A percentile compares a stretch with the other conserved stretches of the same genome.
These are phyloP conservation scores for Gephyroberyx darwinii DNA, from an alignment of 2,797 vertebrate genomes.

Conservation along the genomic window DNA sequence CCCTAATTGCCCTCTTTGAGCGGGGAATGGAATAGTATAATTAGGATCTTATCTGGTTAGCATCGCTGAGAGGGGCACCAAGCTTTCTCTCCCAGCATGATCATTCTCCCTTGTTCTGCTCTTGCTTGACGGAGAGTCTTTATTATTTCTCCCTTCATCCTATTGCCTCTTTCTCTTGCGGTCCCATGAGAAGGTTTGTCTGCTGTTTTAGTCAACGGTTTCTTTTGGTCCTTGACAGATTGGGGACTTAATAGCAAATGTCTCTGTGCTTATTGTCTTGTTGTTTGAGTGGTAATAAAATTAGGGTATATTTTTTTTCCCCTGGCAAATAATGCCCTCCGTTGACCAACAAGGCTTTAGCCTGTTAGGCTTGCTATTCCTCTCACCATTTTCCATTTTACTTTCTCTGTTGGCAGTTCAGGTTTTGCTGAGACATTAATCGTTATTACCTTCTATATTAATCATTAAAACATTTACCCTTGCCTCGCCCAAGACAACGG, in stretches of 20 bases:
- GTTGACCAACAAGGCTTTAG: constrained; percentile 36
- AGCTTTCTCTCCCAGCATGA: constrained; percentile 64
- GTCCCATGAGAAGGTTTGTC: constrained; percentile 59
- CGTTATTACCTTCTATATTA: neutral
- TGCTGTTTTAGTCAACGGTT: constrained; percentile 58
- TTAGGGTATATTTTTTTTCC: constrained; percentile 9
- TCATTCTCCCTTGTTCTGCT: constrained; percentile 51
- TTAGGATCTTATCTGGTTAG: constrained; percentile 82
- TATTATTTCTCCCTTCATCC: constrained; percentile 63
- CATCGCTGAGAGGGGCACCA: constrained; percentile 68
- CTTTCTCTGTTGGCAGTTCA: constrained; percentile 3
- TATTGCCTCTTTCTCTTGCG: constrained; percentile 46
- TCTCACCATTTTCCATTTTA: neutral
- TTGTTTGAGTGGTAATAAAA: constrained; percentile 43
- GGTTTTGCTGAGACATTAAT: constrained; percentile 6
- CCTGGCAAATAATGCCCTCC: constrained; percentile 32
- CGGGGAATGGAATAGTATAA: constrained; percentile 79
- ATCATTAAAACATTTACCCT: constrained; percentile 9
- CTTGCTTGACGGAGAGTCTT: constrained; percentile 59
- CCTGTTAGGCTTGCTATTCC: constrained; percentile 8
- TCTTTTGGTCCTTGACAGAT: constrained; percentile 69
- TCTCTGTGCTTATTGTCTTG: constrained; percentile 40
- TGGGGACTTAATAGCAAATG: constrained; percentile 62
- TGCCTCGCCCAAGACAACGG: constrained; percentile 9
- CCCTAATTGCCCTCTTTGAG: constrained; percentile 80